Conservation (phyloP, 2,888 invertebrate genomes). For the Lasius platythorax region DNA sequence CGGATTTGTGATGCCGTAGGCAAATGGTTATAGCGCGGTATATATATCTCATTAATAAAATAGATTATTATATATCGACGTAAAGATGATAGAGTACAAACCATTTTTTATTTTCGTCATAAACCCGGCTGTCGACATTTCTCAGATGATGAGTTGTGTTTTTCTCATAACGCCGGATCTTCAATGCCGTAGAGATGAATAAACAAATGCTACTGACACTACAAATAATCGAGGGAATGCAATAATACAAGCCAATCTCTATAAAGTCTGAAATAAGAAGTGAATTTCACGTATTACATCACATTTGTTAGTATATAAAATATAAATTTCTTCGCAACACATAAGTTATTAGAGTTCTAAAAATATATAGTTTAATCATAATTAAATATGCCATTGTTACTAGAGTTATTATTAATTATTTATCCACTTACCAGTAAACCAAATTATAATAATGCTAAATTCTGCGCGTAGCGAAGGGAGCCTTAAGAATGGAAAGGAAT, state of each 20-base stretch:
- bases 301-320: not conserved
- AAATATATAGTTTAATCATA: not conserved
- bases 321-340: not conserved
- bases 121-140: too few species aligned
- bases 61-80: too few species aligned
- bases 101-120: too few species aligned
- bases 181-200: conserved; percentile 90
- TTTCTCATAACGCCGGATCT: conserved; percentile 89
- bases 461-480: conserved; percentile 78
- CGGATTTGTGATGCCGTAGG: too few species aligned
- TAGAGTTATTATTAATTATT: not conserved
- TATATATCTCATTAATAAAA: too few species aligned
- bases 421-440: conserved; percentile 87
- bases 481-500: conserved; percentile 80
- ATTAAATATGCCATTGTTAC: not conserved
- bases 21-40: too few species aligned
- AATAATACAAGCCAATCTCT: conserved; percentile 86
- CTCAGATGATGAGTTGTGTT: conserved; percentile 87
- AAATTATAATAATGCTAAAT: conserved; percentile 87
- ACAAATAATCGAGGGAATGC: conserved; percentile 91
- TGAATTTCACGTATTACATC: not conserved
- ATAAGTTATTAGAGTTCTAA: not conserved
- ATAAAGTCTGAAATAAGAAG: conserved; percentile 82
- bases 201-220: conserved; percentile 89
- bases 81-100: too few species aligned